A percentile compares a stretch with the other conserved stretches of the same genome.
phyloP scores from a whole-genome alignment of 2,113 vertebrate genomes.

The Lasiurus cinereus region DNA sequence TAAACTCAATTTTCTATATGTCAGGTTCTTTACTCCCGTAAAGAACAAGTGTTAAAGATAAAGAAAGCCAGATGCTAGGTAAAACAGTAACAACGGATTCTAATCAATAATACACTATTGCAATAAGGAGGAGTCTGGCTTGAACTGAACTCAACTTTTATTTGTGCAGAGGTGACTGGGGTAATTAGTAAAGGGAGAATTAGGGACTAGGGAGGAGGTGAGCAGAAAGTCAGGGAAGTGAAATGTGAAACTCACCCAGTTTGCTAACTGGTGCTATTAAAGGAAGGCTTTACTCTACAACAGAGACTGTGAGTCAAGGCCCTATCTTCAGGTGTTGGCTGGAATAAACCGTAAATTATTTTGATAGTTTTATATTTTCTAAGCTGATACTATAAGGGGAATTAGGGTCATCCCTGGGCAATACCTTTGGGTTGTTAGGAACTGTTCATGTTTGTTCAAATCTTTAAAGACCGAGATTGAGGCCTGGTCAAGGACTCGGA shows the following conservation, averaged over 20 bases:
- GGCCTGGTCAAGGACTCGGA: not conserved
- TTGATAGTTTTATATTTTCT: not conserved
- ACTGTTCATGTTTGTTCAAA: not conserved
- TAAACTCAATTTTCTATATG: not conserved
- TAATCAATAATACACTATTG: not conserved
- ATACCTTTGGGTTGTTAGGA: not conserved
- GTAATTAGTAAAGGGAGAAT: not conserved
- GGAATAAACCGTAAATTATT: not conserved
- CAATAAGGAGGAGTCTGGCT: not conserved
- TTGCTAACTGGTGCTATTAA: not conserved
- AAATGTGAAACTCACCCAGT: not conserved
- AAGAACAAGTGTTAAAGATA: not conserved
- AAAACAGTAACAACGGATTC: not conserved
- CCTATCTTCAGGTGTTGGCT: not conserved
- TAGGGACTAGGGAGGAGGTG: not conserved
- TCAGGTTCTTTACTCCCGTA: not conserved
- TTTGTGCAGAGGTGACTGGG: not conserved
- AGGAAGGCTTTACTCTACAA: not conserved
- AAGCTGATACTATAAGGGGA: not conserved
- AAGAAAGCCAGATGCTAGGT: not conserved
- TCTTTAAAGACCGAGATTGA: not conserved
- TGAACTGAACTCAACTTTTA: not conserved
- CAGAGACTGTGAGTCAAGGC: not conserved
- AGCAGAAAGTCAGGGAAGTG: not conserved
- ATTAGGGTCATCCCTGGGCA: not conserved